A percentile compares a stretch with the other conserved stretches of the same genome.
Conservation (phyloP, 2,888 invertebrate species). For the Lochmaea crataegi region DNA sequence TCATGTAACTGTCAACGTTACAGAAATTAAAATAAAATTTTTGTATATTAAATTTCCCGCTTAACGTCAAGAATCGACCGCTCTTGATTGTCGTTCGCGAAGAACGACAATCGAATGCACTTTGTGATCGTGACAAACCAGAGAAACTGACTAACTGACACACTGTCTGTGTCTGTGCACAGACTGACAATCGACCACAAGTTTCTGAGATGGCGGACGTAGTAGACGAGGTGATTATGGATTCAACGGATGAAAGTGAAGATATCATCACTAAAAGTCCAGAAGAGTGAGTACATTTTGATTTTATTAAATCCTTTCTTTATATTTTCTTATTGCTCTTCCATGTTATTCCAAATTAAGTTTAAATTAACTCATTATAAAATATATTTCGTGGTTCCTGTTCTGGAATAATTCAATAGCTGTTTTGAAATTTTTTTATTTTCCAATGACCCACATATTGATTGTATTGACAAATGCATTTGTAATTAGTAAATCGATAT, state of each 20-base stretch:
- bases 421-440: conserved; percentile 23
- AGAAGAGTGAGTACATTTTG: conserved; percentile 61
- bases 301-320: conserved; percentile 6
- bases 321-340: background rate
- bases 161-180: no score
- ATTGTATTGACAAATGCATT: background rate
- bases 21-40: background rate
- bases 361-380: background rate
- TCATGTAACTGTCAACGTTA: conserved; percentile 9
- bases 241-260: conserved; percentile 57
- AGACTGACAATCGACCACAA: conserved; percentile 31
- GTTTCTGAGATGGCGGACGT: conserved; percentile 59
- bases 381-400: background rate
- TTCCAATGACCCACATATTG: conserved; percentile 12
- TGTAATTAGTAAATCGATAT: background rate
- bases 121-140: background rate
- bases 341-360: background rate
- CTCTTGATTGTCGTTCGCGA: conserved; percentile 9
- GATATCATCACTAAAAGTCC: conserved; percentile 61
- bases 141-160: background rate
- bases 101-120: conserved; percentile 29
- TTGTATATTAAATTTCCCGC: conserved; percentile 12
- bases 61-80: background rate
- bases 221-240: conserved; percentile 60
- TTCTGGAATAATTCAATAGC: conserved; percentile 9